These are phyloP conservation scores for Sarcophaga bullata DNA, from an alignment of 1,140 invertebrate genomes.

Conservation along the genomic window DNA sequence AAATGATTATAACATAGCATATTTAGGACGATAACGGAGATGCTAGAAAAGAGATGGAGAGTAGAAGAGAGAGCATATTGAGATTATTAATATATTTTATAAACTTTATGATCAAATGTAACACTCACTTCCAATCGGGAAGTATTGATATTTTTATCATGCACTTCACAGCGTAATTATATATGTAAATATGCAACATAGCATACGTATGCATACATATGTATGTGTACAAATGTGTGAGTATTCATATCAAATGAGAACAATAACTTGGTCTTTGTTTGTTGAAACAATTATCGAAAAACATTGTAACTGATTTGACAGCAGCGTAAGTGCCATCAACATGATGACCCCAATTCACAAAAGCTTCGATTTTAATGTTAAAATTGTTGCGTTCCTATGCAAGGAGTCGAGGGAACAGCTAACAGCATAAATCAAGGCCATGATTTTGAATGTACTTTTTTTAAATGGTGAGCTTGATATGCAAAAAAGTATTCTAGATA, in stretches of 20 bases:
- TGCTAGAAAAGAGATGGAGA: neutral
- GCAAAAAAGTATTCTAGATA: neutral
- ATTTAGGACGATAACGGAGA: too few species aligned
- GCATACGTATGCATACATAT: neutral
- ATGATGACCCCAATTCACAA: slow-evolving; percentile 33
- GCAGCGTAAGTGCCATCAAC: slow-evolving; percentile 29
- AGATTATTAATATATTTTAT: slow-evolving; percentile 25
- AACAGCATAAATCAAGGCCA: too few species aligned
- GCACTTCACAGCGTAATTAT: too few species aligned
- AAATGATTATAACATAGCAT: neutral
- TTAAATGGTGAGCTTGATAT: neutral
- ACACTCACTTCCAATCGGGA: neutral
- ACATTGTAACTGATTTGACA: slow-evolving; percentile 39
- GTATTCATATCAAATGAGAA: neutral
- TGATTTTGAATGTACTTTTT: too few species aligned
- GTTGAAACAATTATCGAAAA: slow-evolving; percentile 23
- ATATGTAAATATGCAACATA: neutral
- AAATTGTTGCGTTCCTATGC: too few species aligned
- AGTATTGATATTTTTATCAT: too few species aligned
- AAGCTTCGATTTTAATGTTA: slow-evolving; percentile 10
- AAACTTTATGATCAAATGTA: slow-evolving; percentile 4
- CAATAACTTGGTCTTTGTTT: slow-evolving; percentile 5
- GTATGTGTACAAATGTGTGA: too few species aligned
- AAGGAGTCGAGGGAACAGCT: too few species aligned
- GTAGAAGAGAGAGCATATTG: too few species aligned